Conservation (phyloP, 2,797 vertebrate genomes). For the Pipistrellus nathusii region DNA sequence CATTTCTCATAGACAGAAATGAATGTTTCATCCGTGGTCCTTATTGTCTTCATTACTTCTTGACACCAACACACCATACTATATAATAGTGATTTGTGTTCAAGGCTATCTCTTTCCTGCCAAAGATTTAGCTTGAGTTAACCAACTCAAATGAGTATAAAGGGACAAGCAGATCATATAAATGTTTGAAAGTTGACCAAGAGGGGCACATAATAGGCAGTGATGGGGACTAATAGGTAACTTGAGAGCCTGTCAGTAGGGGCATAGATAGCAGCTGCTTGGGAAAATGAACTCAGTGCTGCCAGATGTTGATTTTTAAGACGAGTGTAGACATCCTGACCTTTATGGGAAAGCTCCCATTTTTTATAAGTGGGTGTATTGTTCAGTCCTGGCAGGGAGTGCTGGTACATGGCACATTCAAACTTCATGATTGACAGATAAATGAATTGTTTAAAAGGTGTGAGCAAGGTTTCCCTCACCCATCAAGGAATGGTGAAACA, state of each 20-base stretch:
- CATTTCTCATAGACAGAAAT: constrained; percentile 29
- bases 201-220: not conserved
- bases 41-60: constrained; percentile 45
- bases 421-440: not conserved
- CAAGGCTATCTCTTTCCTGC: not conserved
- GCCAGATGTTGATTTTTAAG: constrained; percentile 3
- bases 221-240: not conserved
- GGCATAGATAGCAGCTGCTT: not conserved
- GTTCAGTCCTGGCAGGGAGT: not conserved
- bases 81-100: constrained; percentile 43
- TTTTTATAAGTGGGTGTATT: not conserved
- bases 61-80: not conserved
- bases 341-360: constrained; percentile 12
- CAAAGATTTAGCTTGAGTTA: constrained; percentile 12
- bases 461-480: not conserved
- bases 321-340: not conserved
- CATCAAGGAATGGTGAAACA: not conserved
- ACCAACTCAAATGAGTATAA: constrained; percentile 8
- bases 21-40: not conserved
- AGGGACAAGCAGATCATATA: not conserved
- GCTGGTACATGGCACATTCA: not conserved
- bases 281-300: not conserved
- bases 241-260: not conserved
- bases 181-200: constrained; percentile 48
- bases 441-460: constrained; percentile 10